A percentile compares a stretch with the other conserved stretches of the same genome.
phyloP scores from a whole-genome alignment of 2,113 vertebrate genomes.

The Synodontis membranacea region DNA sequence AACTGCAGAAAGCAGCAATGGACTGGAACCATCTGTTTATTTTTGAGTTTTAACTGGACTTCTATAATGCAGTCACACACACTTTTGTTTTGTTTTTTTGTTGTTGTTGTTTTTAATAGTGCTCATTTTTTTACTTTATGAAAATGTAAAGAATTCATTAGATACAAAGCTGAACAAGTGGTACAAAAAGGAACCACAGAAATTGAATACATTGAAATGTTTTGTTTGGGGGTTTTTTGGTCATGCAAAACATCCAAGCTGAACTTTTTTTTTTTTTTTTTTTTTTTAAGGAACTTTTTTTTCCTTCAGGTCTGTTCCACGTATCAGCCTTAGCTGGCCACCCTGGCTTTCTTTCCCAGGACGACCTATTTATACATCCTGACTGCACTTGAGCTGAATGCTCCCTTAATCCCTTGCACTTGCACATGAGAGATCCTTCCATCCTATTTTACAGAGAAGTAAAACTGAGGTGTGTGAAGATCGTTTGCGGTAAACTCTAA shows the following conservation, averaged over 20 bases:
- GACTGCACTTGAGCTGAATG: neutral
- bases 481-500: neutral
- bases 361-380: constrained; percentile 6
- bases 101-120: neutral
- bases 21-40: neutral
- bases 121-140: neutral
- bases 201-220: neutral
- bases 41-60: neutral
- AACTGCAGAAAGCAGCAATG: neutral
- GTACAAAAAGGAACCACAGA: neutral
- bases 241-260: neutral
- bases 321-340: neutral
- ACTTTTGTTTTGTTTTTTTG: neutral
- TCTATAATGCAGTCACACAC: neutral
- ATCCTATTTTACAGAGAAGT: neutral
- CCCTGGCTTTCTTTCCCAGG: too few species aligned
- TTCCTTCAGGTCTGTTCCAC: neutral
- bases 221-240: too few species aligned
- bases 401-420: neutral
- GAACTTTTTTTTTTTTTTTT: neutral
- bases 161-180: neutral
- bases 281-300: neutral
- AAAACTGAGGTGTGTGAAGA: neutral
- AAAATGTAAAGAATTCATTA: too few species aligned
- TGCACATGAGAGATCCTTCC: neutral